phyloP scores from a whole-genome alignment of 2,113 vertebrate genomes.

The Spermophilus dauricus region DNA sequence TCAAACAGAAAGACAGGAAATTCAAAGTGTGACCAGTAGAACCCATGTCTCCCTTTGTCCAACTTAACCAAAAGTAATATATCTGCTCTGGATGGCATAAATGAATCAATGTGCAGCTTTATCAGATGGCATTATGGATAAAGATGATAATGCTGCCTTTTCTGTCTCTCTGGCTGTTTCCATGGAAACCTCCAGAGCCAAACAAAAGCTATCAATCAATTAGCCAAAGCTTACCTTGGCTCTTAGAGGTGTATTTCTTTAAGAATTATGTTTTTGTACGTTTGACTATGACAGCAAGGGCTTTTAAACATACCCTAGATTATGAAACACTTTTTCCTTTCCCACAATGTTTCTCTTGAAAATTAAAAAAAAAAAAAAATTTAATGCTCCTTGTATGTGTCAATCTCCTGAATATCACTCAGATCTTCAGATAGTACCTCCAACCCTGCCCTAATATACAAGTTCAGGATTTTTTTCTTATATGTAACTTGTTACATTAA shows the following conservation, averaged over 20 bases:
- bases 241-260: constrained; percentile 56
- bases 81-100: constrained; percentile 44
- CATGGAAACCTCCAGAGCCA: constrained; percentile 76
- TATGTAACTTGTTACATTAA: constrained; percentile 10
- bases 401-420: not conserved
- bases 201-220: constrained; percentile 74
- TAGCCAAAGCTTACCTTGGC: constrained; percentile 40
- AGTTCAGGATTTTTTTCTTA: not conserved
- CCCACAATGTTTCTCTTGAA: constrained; percentile 20
- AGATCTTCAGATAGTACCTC: not conserved
- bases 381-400: not conserved
- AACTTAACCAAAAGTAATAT: constrained; percentile 53
- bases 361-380: constrained; percentile 11
- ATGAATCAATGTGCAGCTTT: constrained; percentile 60
- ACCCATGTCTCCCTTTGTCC: constrained; percentile 62
- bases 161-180: constrained; percentile 79
- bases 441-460: not conserved
- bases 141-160: constrained; percentile 74
- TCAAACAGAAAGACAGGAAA: constrained; percentile 75
- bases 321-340: constrained; percentile 42
- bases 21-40: constrained; percentile 24
- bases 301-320: constrained; percentile 49
- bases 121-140: constrained; percentile 51
- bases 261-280: constrained; percentile 63
- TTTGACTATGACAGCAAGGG: constrained; percentile 60